Evolutionary conservation across 1,140 invertebrate genomes (phyloP), one percentile per base, ranked within the genome.

Genomic region (Dendrolimus kikuchii): DNA sequence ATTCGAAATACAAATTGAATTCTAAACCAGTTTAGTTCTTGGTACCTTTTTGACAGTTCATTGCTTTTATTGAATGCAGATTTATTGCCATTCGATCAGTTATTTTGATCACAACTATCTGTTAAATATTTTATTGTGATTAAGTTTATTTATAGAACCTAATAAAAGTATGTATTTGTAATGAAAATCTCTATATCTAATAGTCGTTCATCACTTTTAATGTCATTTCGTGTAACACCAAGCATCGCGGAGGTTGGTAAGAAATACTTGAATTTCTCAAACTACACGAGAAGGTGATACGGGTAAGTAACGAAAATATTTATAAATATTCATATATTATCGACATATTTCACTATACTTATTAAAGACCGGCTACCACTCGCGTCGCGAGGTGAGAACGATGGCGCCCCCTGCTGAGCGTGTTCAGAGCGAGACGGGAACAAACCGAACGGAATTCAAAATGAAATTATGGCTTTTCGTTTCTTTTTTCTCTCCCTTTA

Each of bases 341-440:
- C 71, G 71, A 74, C 78, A 84, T 86, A 86, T 82, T 86, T 86
- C 82, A 86, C 81, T 77, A 83, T 81, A 81, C 77, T 83, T 84
- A 84, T 86, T 86, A 86, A 84, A 79, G 79, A 71, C 65, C 77
- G 77, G 83, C 83, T 86, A 86, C 83, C 77, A 84, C 76, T 79
- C 81, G 79, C 78, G 71, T 85, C 81, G 70, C 64, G 83, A 86
- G 81, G 83, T 86, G 83, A 84, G 81, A 86, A 86, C 83, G 81
- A 86, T 79, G 73, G 77, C 65, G 73, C 81, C 80, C 80, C 83
- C 81, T 74, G 81, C 81, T 81, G 83, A 40, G 79, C 55, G 62
- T 72, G 72, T 74, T 76, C 72, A 74, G 72, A 78, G 70, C 62
- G 72, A 74, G 78, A 81, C 74, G 74, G 76, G 72, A 81, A 84